phyloP scores from a whole-genome alignment of 2,888 invertebrate genomes.

The Platycnemis pennipes region DNA sequence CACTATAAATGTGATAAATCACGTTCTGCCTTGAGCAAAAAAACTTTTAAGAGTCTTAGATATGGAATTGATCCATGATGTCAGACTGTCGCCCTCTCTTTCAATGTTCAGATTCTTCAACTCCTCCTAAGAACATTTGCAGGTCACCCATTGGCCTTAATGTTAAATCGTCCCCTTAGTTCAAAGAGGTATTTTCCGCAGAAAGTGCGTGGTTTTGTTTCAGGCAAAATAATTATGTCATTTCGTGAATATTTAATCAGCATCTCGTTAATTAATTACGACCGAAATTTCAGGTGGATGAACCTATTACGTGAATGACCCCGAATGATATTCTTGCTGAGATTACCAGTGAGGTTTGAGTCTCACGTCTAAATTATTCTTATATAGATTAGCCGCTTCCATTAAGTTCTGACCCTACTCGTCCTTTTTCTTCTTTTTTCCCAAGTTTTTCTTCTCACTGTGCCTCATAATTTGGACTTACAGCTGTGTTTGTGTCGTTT shows the following conservation, averaged over 20 bases:
- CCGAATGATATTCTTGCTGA: not conserved
- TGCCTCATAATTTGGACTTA: not conserved
- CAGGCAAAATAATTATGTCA: not conserved
- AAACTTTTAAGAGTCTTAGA: not conserved
- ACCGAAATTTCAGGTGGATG: not conserved
- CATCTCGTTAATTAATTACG: not conserved
- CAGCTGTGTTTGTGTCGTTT: slow-evolving; percentile 12
- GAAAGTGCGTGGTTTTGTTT: not conserved
- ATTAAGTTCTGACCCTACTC: not conserved
- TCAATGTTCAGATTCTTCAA: no score
- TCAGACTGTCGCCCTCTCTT: not conserved
- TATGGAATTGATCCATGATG: not conserved
- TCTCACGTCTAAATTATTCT: not conserved
- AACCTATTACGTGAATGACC: not conserved
- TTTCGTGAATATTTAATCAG: not conserved
- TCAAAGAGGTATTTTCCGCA: no score
- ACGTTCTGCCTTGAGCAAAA: not conserved
- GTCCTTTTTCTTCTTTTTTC: not conserved
- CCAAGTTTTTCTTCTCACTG: not conserved
- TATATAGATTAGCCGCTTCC: not conserved
- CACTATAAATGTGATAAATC: not conserved
- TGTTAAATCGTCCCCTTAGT: no score
- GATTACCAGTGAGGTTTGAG: not conserved
- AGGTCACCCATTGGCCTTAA: no score
- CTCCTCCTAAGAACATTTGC: no score